These are phyloP conservation scores for Endotricha flammealis DNA, from an alignment of 2,888 invertebrate species.

Conservation along the genomic window DNA sequence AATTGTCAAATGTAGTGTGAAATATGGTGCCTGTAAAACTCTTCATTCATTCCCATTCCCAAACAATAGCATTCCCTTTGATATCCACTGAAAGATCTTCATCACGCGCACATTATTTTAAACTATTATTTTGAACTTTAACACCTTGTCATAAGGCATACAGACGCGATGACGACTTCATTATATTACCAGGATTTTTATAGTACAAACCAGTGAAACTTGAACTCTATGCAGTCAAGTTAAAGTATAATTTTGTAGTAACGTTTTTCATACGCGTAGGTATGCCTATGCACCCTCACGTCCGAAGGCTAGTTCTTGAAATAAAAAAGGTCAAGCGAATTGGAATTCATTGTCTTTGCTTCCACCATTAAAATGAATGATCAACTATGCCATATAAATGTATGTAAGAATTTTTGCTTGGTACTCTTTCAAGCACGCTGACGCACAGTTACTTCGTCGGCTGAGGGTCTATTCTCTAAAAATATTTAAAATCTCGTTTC, in stretches of 20 bases:
- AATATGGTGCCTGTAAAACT: slow-evolving; percentile 28
- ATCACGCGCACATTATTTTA: slow-evolving; percentile 22
- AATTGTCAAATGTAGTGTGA: slow-evolving; percentile 26
- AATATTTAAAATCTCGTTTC: too few relatives aligned
- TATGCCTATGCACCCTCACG: background rate
- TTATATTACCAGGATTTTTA: background rate
- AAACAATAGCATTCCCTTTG: slow-evolving; percentile 36
- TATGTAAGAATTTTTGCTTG: too few relatives aligned
- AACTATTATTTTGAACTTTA: slow-evolving; percentile 3
- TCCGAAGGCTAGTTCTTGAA: background rate
- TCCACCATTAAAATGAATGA: too few relatives aligned
- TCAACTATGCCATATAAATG: too few relatives aligned
- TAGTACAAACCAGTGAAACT: background rate
- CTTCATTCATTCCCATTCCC: slow-evolving; percentile 37
- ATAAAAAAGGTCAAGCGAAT: slow-evolving; percentile 1
- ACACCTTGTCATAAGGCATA: background rate
- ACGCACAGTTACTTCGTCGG: too few relatives aligned
- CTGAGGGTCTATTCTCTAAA: too few relatives aligned
- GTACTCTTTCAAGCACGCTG: too few relatives aligned
- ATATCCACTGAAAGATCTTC: slow-evolving; percentile 32
- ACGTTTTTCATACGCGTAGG: background rate
- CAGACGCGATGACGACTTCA: background rate
- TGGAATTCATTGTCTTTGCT: slow-evolving; percentile 1
- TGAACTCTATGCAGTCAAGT: background rate
- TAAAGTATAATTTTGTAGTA: background rate